Percentiles rank a stretch among this genome's conserved stretches.
Evolutionary conservation across 2,888 invertebrate species (phyloP).

Genomic region (Perizoma flavofasciatum): DNA sequence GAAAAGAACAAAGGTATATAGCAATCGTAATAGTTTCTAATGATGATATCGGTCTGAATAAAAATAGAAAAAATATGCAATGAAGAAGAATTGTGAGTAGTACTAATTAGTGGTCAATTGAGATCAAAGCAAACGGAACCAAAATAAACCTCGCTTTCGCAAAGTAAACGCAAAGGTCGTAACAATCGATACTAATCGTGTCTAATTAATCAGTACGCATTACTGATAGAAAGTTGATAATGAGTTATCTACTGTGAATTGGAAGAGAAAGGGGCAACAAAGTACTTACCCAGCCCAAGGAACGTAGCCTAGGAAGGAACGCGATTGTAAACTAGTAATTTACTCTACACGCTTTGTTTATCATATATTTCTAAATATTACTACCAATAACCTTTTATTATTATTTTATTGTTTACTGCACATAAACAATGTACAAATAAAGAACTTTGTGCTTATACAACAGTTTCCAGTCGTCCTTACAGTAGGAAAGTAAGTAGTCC

Average conservation of each 20-base stretch:
- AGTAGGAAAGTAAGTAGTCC: no score
- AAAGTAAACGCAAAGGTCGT: slow-evolving; percentile 57
- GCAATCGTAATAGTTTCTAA: slow-evolving; percentile 31
- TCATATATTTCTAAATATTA: no score
- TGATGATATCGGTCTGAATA: slow-evolving; percentile 27
- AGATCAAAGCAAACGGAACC: slow-evolving; percentile 43
- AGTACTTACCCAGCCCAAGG: slow-evolving; percentile 36
- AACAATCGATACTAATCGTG: slow-evolving; percentile 68
- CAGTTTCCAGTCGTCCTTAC: no score
- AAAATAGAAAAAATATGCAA: slow-evolving; percentile 24
- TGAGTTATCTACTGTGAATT: slow-evolving; percentile 55
- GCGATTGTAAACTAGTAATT: slow-evolving; percentile 16
- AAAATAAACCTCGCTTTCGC: slow-evolving; percentile 59
- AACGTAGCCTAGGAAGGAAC: slow-evolving; percentile 39
- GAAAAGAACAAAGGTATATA: slow-evolving; percentile 14
- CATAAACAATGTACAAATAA: no score
- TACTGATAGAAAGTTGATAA: slow-evolving; percentile 74
- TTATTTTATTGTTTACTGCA: no score
- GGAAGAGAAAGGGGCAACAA: slow-evolving; percentile 71
- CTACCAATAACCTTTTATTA: no score
- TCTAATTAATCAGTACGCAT: slow-evolving; percentile 80
- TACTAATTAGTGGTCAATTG: slow-evolving; percentile 32
- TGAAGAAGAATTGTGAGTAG: slow-evolving; percentile 24
- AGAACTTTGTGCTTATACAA: no score
- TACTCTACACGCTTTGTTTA: no score